These are phyloP conservation scores for Apamea anceps DNA, from an alignment of 2,888 invertebrate species.

Conservation along the genomic window DNA sequence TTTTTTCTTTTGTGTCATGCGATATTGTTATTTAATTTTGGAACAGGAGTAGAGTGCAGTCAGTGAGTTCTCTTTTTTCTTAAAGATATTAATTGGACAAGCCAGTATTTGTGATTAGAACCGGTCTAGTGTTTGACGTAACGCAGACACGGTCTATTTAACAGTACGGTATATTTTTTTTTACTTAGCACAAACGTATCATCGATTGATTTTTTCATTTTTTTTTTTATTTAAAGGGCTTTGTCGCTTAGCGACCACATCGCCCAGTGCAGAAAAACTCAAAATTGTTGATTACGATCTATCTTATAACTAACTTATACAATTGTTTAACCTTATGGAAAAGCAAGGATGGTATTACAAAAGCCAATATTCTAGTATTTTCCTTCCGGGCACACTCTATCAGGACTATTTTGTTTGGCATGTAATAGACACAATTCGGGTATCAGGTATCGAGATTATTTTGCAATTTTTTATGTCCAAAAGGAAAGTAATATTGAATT, in stretches of 20 bases:
- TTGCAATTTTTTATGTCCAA: background rate
- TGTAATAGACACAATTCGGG: constrained; percentile 8
- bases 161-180: constrained; percentile 3
- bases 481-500: background rate
- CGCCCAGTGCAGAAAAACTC: too few species aligned
- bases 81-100: background rate
- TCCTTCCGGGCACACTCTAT: too few species aligned
- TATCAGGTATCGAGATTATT: background rate
- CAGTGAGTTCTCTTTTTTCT: constrained; percentile 21
- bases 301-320: too few species aligned
- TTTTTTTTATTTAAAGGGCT: too few species aligned
- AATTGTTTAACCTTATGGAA: too few species aligned
- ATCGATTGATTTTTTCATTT: constrained; percentile 39
- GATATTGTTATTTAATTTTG: constrained; percentile 51
- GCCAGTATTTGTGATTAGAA: constrained; percentile 33
- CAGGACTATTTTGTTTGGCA: constrained; percentile 29
- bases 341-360: too few species aligned
- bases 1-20: constrained; percentile 27
- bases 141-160: constrained; percentile 20
- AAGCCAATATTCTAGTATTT: too few species aligned
- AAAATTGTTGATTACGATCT: too few species aligned
- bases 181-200: constrained; percentile 9
- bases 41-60: constrained; percentile 24
- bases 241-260: too few species aligned
- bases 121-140: constrained; percentile 20